These are phyloP conservation scores for Coboldia fuscipes DNA, from an alignment of 1,140 invertebrate genomes.

Conservation along the genomic window DNA sequence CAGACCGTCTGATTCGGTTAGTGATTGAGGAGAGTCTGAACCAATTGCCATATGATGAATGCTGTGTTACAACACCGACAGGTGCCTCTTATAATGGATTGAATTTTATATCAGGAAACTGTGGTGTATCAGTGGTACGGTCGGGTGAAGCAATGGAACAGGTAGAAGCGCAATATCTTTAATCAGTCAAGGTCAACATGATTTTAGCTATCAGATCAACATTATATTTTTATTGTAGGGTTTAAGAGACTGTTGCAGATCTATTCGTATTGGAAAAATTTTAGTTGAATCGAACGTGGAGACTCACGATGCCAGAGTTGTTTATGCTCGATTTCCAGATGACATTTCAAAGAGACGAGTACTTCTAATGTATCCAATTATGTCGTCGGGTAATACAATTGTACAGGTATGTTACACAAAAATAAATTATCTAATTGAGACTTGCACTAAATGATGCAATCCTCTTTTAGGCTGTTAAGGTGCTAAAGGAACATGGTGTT, in stretches of 20 bases:
- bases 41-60: constrained; percentile 81
- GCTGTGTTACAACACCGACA: constrained; percentile 80
- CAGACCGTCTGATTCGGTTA: constrained; percentile 80
- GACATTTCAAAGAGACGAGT: constrained; percentile 81
- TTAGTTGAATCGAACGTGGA: constrained; percentile 91
- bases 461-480: constrained; percentile 71
- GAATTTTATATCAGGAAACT: constrained; percentile 56
- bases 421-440: background rate
- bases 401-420: constrained; percentile 21
- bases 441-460: too few relatives aligned
- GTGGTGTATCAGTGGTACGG: constrained; percentile 92
- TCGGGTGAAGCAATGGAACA: constrained; percentile 97
- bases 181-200: constrained; percentile 2
- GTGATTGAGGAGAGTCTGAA: constrained; percentile 98
- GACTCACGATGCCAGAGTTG: constrained; percentile 87
- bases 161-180: constrained; percentile 14
- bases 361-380: constrained; percentile 95
- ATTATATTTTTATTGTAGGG: too few relatives aligned
- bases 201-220: constrained; percentile 11
- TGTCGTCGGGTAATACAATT: constrained; percentile 94
- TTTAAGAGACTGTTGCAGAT: constrained; percentile 88
- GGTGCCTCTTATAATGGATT: constrained; percentile 66
- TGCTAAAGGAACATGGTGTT: constrained; percentile 82
- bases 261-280: constrained; percentile 94
- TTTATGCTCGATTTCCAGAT: constrained; percentile 94